Conservation (phyloP, 2,797 vertebrate genomes). For the Discoglossus pictus region DNA sequence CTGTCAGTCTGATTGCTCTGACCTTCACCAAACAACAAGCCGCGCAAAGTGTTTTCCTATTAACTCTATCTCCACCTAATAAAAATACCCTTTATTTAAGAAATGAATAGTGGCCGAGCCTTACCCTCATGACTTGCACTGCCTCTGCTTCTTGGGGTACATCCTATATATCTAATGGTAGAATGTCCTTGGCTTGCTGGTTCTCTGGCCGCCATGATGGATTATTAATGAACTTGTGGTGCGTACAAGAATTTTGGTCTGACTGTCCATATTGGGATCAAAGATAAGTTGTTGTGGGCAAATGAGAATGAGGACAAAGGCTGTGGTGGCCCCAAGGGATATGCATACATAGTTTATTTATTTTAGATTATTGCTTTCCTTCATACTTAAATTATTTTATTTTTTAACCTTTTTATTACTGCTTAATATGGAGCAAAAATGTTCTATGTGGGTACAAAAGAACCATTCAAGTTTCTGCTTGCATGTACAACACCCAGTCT, state of each 20-base stretch:
- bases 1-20: constrained; percentile 36
- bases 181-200: constrained; percentile 45
- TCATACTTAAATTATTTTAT: neutral
- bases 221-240: constrained; percentile 62
- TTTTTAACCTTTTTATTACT: neutral
- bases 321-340: too few species aligned
- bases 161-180: constrained; percentile 55
- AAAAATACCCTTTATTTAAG: constrained; percentile 25
- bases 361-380: neutral
- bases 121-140: constrained; percentile 53
- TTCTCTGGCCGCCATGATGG: constrained; percentile 54
- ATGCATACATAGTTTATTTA: neutral
- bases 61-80: constrained; percentile 43
- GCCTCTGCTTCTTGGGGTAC: constrained; percentile 37
- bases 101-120: constrained; percentile 44
- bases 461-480: too few species aligned
- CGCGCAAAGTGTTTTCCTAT: neutral
- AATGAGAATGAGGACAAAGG: constrained; percentile 12
- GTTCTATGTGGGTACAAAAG: neutral
- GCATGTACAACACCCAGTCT: too few species aligned
- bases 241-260: constrained; percentile 39
- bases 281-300: constrained; percentile 18
- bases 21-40: constrained; percentile 28
- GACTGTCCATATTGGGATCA: constrained; percentile 42
- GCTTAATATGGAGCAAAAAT: neutral